These are phyloP conservation scores for Yasuhikotakia modesta DNA, from an alignment of 2,797 vertebrate species.

Conservation along the genomic window DNA sequence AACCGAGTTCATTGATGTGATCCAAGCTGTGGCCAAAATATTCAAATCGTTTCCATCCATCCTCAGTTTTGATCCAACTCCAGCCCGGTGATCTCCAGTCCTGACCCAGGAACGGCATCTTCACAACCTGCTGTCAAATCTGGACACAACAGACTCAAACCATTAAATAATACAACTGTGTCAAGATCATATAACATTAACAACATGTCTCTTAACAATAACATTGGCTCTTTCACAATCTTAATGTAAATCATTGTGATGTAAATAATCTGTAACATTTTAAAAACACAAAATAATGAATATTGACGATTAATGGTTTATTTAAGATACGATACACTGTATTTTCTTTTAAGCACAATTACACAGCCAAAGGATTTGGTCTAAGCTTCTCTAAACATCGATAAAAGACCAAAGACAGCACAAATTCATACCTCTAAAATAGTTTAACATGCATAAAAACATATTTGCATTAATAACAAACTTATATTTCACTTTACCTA, in stretches of 20 bases:
- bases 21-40: constrained; percentile 77
- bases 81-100: constrained; percentile 98
- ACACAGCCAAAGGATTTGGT: not conserved
- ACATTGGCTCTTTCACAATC: not conserved
- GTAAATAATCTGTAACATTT: too few relatives aligned
- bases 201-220: too few relatives aligned
- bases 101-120: constrained; percentile 96
- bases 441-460: not conserved
- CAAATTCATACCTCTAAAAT: not conserved
- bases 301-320: too few relatives aligned
- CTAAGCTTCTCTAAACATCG: not conserved
- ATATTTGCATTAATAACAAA: not conserved
- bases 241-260: not conserved
- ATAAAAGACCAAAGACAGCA: constrained; percentile 35
- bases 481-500: constrained; percentile 42
- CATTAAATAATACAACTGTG: not conserved
- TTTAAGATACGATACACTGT: too few relatives aligned
- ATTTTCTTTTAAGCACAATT: not conserved
- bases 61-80: constrained; percentile 95
- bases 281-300: too few relatives aligned
- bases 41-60: constrained; percentile 92
- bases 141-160: constrained; percentile 4
- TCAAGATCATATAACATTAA: not conserved
- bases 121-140: constrained; percentile 52
- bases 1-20: constrained; percentile 73